Evolutionary conservation across 2,113 vertebrate species (phyloP).

Genomic region (Calypte anna): DNA sequence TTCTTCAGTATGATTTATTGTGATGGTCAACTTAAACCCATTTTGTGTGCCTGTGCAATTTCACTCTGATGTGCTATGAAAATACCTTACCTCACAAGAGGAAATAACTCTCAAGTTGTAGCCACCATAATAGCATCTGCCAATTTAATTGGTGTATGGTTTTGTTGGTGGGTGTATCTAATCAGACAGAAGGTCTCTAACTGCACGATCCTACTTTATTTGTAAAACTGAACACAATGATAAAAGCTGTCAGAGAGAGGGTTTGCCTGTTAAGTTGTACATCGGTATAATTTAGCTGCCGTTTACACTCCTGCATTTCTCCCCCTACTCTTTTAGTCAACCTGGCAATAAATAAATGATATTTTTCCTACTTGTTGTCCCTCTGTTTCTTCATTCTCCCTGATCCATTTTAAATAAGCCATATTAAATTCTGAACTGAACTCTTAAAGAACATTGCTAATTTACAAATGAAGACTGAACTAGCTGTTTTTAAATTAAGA

Average conservation of each 20-base stretch:
- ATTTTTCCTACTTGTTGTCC: rapidly evolving
- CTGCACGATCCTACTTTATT: neutral
- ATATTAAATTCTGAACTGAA: neutral
- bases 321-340: neutral
- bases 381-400: neutral
- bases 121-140: neutral
- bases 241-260: neutral
- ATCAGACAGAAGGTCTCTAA: neutral
- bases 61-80: neutral
- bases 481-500: neutral
- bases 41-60: neutral
- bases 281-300: neutral
- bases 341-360: neutral
- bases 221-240: neutral
- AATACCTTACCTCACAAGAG: neutral
- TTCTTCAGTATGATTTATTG: neutral
- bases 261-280: neutral
- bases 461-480: neutral
- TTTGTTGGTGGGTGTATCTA: neutral
- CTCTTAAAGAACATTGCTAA: neutral
- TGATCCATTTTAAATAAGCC: neutral
- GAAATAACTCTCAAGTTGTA: neutral
- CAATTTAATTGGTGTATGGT: neutral
- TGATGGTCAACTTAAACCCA: neutral
- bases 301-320: neutral